phyloP scores from a whole-genome alignment of 2,888 invertebrate species.

The Agelastica alni region DNA sequence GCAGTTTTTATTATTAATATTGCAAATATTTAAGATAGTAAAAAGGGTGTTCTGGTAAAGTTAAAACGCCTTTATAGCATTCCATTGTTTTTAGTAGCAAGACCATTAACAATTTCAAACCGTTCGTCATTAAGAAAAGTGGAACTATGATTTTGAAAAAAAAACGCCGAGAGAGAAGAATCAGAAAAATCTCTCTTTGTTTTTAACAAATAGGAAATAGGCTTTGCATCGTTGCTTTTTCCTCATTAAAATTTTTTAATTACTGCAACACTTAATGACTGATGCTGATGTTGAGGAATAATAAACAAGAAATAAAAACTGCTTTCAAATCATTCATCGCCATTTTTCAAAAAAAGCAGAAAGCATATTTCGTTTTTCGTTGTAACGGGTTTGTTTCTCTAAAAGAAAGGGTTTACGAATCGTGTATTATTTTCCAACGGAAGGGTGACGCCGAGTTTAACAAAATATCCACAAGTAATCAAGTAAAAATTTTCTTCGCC shows the following conservation, averaged over 20 bases:
- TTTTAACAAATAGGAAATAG: constrained; percentile 31
- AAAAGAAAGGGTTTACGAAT: neutral
- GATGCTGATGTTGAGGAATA: constrained; percentile 12
- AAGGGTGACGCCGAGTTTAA: constrained; percentile 1
- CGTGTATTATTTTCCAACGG: neutral
- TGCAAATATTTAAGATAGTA: too few species aligned
- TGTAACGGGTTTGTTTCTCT: neutral
- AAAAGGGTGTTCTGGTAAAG: too few species aligned
- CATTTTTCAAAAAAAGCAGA: constrained; percentile 13
- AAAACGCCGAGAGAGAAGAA: neutral
- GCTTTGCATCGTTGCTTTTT: constrained; percentile 54
- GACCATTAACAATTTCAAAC: constrained; percentile 1
- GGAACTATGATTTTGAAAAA: constrained; percentile 1
- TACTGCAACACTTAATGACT: constrained; percentile 40
- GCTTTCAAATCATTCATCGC: constrained; percentile 31
- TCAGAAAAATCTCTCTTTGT: constrained; percentile 12
- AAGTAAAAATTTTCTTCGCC: too few species aligned
- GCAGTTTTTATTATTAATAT: too few species aligned
- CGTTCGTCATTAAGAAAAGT: constrained; percentile 4
- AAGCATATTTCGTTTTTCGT: constrained; percentile 4
- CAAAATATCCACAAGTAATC: too few species aligned
- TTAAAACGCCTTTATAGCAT: neutral
- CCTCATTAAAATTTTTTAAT: constrained; percentile 57
- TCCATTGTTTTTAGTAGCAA: neutral
- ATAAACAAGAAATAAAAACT: constrained; percentile 27